Evolutionary conservation across 2,113 vertebrate genomes (phyloP), one percentile per base, ranked within the genome.

Genomic region (Mellivora capensis): DNA sequence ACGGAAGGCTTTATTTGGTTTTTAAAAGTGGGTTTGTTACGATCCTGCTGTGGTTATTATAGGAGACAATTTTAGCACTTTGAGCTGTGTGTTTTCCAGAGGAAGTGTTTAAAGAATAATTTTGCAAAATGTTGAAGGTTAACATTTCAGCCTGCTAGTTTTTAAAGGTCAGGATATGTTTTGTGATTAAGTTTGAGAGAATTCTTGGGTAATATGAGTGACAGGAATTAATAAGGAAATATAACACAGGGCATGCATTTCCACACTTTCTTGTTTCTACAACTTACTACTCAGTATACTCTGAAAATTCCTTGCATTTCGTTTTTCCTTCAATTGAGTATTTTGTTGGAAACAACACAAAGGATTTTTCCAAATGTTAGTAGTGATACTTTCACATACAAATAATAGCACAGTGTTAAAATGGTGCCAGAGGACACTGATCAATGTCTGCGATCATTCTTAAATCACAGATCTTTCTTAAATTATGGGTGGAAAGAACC

Each of bases 1-100:
- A 98, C 61, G 27, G 98, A 98, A 98, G 96, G 94, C 96, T 98
- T 98, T 91, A 90, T 97, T 98, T 98, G 97, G 90, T 96, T 98
- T 98, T 97, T 87, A 97, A 97, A 97, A 98, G 94, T 69, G 93
- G 95, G 93, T 87, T 97, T 98, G 95, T 96, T 96, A 97, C 71
- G 25, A 97, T 82, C 54, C 94, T 97, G 89, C 96, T 98, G 97
- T 96, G 94, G 96, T 97, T 98, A 89, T 96, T 98, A 97, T 93
- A 97, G 74, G 77, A 97, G 90, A 79, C 96, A 80, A 76, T 98
- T 96, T 96, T 98, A 97, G 94, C 97, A 97, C 96, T 93, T 96
- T 92, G 95, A 97, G 87, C 37, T 96, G 37, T 91, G 74, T 98
- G 64, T 94, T 98, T 97, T 97, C 80, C 97, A 98, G 79, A 95